Evolutionary conservation across 2,113 vertebrate species (phyloP).

Genomic region (Cyanoliseus patagonus): DNA sequence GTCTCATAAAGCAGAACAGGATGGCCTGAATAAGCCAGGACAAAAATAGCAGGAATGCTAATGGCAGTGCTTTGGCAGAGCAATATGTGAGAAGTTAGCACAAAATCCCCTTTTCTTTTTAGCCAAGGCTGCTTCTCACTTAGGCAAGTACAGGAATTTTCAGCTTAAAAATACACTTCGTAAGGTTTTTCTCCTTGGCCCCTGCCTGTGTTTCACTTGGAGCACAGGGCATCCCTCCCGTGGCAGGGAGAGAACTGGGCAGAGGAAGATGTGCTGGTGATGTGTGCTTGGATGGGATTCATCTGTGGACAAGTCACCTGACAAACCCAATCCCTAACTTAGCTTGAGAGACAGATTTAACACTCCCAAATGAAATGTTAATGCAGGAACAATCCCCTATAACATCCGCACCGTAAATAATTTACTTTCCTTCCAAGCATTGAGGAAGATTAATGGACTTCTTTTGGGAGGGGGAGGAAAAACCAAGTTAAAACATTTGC

Average conservation of each 20-base stretch:
- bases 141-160: not conserved
- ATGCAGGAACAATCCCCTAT: conserved; percentile 68
- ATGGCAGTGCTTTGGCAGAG: not conserved
- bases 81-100: not conserved
- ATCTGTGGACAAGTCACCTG: conserved; percentile 15
- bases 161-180: not conserved
- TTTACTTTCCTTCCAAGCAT: conserved; percentile 69
- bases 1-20: not conserved
- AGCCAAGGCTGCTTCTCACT: not conserved
- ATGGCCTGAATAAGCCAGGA: not conserved
- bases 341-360: conserved; percentile 45
- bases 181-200: not conserved
- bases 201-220: not conserved
- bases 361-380: conserved; percentile 70
- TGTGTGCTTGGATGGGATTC: conserved; percentile 6
- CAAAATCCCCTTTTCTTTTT: not conserved
- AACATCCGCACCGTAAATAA: conserved; percentile 75
- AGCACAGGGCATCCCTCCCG: not conserved
- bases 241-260: not conserved
- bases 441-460: conserved; percentile 74
- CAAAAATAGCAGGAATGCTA: not conserved
- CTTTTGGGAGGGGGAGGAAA: not conserved
- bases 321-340: conserved; percentile 9
- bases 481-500: conserved; percentile 62
- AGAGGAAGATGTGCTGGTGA: not conserved